Evolutionary conservation across 2,888 invertebrate genomes (phyloP).

Genomic region (Apamea epomidion): DNA sequence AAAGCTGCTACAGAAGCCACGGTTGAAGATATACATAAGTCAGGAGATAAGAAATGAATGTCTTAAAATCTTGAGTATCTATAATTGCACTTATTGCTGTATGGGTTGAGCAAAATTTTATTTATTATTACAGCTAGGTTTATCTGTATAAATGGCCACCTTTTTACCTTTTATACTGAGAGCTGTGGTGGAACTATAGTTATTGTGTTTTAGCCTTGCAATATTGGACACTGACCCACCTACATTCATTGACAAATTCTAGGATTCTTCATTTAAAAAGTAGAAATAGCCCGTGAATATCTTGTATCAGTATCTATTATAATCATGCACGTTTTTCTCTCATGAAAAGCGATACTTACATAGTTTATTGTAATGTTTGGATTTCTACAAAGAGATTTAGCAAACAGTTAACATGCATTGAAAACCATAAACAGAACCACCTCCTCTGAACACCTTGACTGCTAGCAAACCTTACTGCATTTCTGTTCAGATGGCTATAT

Average conservation of each 20-base stretch:
- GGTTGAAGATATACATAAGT: conserved; percentile 26
- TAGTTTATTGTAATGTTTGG: not conserved
- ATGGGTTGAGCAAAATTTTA: conserved; percentile 7
- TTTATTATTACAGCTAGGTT: not conserved
- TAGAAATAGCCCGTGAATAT: too few species aligned
- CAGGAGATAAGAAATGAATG: conserved; percentile 47
- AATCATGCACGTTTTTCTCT: not conserved
- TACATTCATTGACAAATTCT: not conserved
- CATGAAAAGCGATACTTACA: too few species aligned
- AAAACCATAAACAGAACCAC: too few species aligned
- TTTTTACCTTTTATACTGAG: not conserved
- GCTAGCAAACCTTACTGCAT: not conserved
- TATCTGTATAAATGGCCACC: too few species aligned
- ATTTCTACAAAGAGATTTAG: not conserved
- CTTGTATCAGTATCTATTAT: not conserved
- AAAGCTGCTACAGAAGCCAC: conserved; percentile 88
- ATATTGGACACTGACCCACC: not conserved
- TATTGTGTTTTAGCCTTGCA: not conserved
- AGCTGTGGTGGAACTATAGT: not conserved
- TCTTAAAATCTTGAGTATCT: conserved; percentile 8
- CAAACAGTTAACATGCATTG: not conserved
- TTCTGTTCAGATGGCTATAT: not conserved
- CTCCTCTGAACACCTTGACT: not conserved
- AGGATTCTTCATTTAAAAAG: too few species aligned
- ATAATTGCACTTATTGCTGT: conserved; percentile 6